phyloP scores from a whole-genome alignment of 1,140 invertebrate species.

The Drosophila nigromelanica region DNA sequence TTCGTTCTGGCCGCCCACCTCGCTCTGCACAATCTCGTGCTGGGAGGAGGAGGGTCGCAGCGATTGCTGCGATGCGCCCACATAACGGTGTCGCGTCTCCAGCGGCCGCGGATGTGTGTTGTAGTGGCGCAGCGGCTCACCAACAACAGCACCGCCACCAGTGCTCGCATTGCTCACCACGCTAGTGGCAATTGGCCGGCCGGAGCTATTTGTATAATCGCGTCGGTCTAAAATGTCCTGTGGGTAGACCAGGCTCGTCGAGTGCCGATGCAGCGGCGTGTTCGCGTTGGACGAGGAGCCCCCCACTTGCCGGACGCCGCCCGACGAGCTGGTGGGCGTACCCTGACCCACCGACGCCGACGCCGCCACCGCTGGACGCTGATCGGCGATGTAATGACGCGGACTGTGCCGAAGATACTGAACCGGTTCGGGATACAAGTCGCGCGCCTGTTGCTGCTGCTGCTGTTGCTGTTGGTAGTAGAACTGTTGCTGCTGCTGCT shows the following conservation, averaged over 20 bases:
- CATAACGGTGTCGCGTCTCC: constrained; percentile 76
- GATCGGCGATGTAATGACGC: constrained; percentile 78
- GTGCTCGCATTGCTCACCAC: constrained; percentile 51
- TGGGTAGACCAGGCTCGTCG: constrained; percentile 82
- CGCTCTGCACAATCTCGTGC: constrained; percentile 80
- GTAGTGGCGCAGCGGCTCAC: constrained; percentile 61
- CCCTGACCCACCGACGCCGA: constrained; percentile 20
- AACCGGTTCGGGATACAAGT: constrained; percentile 76
- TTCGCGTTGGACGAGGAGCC: constrained; percentile 69
- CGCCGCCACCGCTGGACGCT: constrained; percentile 60
- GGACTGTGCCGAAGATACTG: constrained; percentile 82
- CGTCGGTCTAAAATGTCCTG: constrained; percentile 84
- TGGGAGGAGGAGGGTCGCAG: constrained; percentile 74
- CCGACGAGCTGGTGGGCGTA: constrained; percentile 55
- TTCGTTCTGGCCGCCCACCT: constrained; percentile 85
- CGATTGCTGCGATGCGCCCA: constrained; percentile 77
- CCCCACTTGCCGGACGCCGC: constrained; percentile 62
- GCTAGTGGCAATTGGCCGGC: constrained; percentile 61
- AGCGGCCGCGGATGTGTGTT: constrained; percentile 78
- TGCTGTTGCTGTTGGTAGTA: constrained; percentile 53
- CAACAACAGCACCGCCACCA: constrained; percentile 4
- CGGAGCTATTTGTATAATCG: constrained; percentile 80
- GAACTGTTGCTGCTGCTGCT: constrained; percentile 48
- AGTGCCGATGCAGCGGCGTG: constrained; percentile 72
- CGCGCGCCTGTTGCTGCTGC: constrained; percentile 52